Evolutionary conservation across 2,113 vertebrate genomes (phyloP).

Genomic region (Narcine bancroftii): DNA sequence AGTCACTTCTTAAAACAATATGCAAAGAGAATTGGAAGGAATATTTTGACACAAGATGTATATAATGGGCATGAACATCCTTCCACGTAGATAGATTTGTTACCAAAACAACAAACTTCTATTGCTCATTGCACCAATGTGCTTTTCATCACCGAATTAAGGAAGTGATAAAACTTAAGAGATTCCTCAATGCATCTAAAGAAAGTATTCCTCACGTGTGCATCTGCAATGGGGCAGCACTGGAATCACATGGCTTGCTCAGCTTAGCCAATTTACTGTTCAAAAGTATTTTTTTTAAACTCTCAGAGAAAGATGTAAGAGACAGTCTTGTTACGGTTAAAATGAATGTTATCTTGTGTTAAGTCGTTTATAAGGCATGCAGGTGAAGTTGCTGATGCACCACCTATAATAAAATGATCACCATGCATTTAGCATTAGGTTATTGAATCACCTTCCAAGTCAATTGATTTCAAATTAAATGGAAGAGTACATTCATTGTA

Average conservation of each 20-base stretch:
- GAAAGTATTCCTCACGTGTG: background rate
- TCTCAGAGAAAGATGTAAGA: background rate
- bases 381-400: background rate
- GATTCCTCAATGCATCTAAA: background rate
- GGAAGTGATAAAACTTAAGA: background rate
- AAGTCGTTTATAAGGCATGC: background rate
- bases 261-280: background rate
- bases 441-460: background rate
- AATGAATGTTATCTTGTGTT: background rate
- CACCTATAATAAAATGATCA: background rate
- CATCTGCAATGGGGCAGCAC: background rate
- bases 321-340: background rate
- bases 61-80: background rate
- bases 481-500: too few relatives aligned
- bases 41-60: background rate
- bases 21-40: background rate
- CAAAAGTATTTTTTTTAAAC: background rate
- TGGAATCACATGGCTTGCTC: background rate
- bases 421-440: background rate
- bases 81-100: background rate
- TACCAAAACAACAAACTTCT: background rate
- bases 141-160: too few relatives aligned
- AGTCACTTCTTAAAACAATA: background rate
- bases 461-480: background rate
- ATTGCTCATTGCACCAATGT: too few relatives aligned